Evolutionary conservation across 2,888 invertebrate species (phyloP).

Genomic region (Allophyes oxyacanthae): DNA sequence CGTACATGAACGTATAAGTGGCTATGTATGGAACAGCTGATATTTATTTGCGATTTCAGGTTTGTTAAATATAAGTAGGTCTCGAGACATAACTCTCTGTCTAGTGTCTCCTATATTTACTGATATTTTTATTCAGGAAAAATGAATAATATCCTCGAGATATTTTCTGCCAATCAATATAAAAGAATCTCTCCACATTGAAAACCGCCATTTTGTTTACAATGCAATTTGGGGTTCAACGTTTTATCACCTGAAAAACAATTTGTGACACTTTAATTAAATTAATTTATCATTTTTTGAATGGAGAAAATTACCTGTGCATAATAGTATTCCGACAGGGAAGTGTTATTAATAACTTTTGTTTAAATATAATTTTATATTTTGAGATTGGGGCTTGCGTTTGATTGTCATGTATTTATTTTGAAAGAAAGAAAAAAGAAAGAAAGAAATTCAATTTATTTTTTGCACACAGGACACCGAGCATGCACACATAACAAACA

Average conservation of each 20-base stretch:
- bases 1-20: too few relatives aligned
- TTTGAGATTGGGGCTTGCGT: constrained; percentile 45
- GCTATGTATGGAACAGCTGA: too few relatives aligned
- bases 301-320: constrained; percentile 54
- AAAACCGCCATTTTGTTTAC: constrained; percentile 19
- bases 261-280: constrained; percentile 60
- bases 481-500: too few relatives aligned
- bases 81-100: too few relatives aligned
- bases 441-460: too few relatives aligned
- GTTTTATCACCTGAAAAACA: constrained; percentile 54
- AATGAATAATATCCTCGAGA: not conserved
- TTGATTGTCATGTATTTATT: constrained; percentile 30
- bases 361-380: constrained; percentile 59
- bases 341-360: constrained; percentile 67
- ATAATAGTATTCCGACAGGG: constrained; percentile 52
- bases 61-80: too few relatives aligned
- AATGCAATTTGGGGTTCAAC: constrained; percentile 33
- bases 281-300: constrained; percentile 58
- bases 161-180: not conserved
- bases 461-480: too few relatives aligned
- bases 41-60: too few relatives aligned
- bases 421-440: too few relatives aligned
- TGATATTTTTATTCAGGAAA: too few relatives aligned
- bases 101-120: too few relatives aligned
- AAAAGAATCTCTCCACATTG: not conserved